Evolutionary conservation across 2,888 invertebrate genomes (phyloP), one percentile per base, ranked within the genome.

Genomic region (Thyatira batis): DNA sequence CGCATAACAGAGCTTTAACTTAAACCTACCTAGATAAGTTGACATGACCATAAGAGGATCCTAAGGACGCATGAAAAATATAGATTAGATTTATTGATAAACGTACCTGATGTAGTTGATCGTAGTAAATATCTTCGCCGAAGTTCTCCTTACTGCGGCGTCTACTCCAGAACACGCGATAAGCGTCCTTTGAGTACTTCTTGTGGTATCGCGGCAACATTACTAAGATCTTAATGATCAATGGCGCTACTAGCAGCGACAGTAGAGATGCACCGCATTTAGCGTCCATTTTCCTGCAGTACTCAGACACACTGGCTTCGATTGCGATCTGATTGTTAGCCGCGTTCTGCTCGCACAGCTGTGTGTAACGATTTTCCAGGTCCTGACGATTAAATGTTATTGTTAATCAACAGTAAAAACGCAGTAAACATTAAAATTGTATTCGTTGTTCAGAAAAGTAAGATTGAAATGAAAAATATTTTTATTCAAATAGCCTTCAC

Each of bases 241-340:
- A 69, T 0, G 74, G 71, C 0, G 52, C 56, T 17, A 73, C 43
- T 5, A 73, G 51, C 13, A 73, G 17, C 2, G 73, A 69, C 45
- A 54, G 20, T n/a, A 57, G 49, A 8, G 57, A 57, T 8, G 57
- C 46, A n/a, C 49, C 50, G 25, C 57, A 57, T 9, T 51, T 57
- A 33, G 17, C 13, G 39, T 45, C 25, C 45, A 63, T 61, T 8
- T n/a, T 50, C 21, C 55, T 51, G 27, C 45, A 9, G 51, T 43
- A 58, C 50, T 67, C 67, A 30, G 66, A 54, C 53, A 67, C 70
- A 4, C 56, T 58, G 2, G 55, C 59, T 39, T 67, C 58, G 1
- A 76, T 64, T 13, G 60, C 62, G n/a, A 51, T 20, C 9, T 55
- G 51, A 57, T 73, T 77, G 53, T 55, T 68, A 17, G 45, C 52